Evolutionary conservation across 2,797 vertebrate species (phyloP).

Genomic region (Poeciliopsis gracilis): DNA sequence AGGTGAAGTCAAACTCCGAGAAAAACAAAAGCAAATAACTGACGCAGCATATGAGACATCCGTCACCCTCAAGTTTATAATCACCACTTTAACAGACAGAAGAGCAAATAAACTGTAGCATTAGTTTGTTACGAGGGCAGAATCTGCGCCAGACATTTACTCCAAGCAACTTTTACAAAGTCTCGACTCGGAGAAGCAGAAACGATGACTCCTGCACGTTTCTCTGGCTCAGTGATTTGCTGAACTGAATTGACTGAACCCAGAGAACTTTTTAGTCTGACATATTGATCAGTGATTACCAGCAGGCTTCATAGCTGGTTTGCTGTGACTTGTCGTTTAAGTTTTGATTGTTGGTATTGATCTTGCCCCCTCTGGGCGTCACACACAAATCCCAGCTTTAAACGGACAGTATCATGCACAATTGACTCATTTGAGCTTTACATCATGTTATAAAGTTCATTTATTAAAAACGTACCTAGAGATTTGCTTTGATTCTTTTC

Average conservation of each 20-base stretch:
- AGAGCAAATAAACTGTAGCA: neutral
- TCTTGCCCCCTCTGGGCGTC: neutral
- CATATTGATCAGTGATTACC: neutral
- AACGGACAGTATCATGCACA: neutral
- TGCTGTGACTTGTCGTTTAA: neutral
- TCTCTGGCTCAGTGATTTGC: neutral
- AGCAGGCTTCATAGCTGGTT: neutral
- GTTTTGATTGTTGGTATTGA: conserved; percentile 1
- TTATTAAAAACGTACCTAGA: too few relatives aligned
- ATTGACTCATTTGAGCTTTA: too few relatives aligned
- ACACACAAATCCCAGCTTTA: neutral
- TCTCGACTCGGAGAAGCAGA: neutral
- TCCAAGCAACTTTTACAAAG: neutral
- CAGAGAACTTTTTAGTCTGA: neutral
- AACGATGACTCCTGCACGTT: neutral
- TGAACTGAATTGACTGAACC: neutral
- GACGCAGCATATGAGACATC: neutral
- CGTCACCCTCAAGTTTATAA: neutral
- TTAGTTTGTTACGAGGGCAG: too few relatives aligned
- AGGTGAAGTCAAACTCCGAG: neutral
- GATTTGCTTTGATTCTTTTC: too few relatives aligned
- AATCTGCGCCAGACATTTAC: neutral
- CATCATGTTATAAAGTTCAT: too few relatives aligned
- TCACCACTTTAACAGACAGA: neutral
- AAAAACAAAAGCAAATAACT: neutral